phyloP scores from a whole-genome alignment of 2,888 invertebrate species.

The Diarsia rubi region DNA sequence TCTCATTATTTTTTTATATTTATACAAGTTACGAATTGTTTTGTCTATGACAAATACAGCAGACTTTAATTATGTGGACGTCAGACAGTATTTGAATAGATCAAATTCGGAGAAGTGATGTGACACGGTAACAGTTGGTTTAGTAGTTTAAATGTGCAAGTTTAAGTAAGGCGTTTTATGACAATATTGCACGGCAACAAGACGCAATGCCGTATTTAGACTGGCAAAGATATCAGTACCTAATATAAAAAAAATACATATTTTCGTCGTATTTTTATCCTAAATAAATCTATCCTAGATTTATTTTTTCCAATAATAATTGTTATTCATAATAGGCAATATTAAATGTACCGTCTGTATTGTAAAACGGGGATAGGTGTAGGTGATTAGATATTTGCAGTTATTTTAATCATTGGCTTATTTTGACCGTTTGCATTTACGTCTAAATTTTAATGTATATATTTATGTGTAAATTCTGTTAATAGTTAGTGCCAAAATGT shows the following conservation, averaged over 20 bases:
- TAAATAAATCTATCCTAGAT: conserved; percentile 41
- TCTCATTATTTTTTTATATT: conserved; percentile 65
- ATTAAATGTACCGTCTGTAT: conserved; percentile 64
- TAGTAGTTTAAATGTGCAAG: not conserved
- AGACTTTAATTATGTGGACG: conserved; percentile 34
- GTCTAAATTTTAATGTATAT: conserved; percentile 64
- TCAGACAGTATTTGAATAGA: conserved; percentile 53
- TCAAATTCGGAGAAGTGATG: conserved; percentile 32
- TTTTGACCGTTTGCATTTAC: conserved; percentile 67
- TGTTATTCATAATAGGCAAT: conserved; percentile 58
- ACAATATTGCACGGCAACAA: not conserved
- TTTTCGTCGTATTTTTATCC: conserved; percentile 33
- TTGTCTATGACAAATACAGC: conserved; percentile 40
- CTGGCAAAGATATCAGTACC: not conserved
- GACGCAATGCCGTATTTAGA: not conserved
- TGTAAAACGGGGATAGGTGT: conserved; percentile 73
- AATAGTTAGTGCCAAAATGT: conserved; percentile 77
- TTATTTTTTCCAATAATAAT: conserved; percentile 23
- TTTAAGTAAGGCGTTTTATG: not conserved
- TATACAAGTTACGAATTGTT: conserved; percentile 60
- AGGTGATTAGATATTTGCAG: conserved; percentile 64
- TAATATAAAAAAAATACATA: conserved; percentile 25
- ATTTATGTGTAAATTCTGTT: conserved; percentile 58
- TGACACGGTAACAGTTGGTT: conserved; percentile 15
- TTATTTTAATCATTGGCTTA: conserved; percentile 56